Evolutionary conservation across 2,888 invertebrate species (phyloP).

Genomic region (Helicoverpa assulta): DNA sequence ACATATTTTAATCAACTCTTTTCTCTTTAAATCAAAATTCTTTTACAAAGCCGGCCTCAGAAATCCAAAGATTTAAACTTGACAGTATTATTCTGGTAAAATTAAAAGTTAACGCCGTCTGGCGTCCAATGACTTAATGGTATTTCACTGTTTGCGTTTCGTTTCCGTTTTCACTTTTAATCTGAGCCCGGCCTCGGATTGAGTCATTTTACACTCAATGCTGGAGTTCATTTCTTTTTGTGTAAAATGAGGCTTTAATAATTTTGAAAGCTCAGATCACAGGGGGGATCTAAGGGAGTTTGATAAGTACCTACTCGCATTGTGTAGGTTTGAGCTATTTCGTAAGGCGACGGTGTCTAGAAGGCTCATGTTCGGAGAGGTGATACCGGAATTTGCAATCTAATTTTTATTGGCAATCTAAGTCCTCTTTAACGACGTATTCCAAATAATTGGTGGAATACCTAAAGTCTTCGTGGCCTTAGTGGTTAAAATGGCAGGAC

Average conservation of each 20-base stretch:
- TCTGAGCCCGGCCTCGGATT: constrained; percentile 68
- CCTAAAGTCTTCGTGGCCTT: neutral
- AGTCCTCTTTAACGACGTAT: too few species aligned
- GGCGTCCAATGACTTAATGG: constrained; percentile 82
- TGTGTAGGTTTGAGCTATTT: constrained; percentile 38
- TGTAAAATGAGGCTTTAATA: constrained; percentile 63
- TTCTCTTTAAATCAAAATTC: constrained; percentile 56
- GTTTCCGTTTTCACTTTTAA: constrained; percentile 82
- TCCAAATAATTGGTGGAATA: too few species aligned
- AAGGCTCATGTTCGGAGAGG: neutral
- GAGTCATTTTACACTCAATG: constrained; percentile 67
- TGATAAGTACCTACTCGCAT: constrained; percentile 46
- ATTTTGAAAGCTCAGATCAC: constrained; percentile 60
- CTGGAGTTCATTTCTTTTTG: constrained; percentile 64
- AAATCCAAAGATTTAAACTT: constrained; percentile 66
- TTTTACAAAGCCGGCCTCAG: constrained; percentile 55
- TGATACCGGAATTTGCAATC: neutral
- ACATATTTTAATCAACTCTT: constrained; percentile 57
- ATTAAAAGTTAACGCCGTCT: constrained; percentile 77
- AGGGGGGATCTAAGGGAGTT: constrained; percentile 36
- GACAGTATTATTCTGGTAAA: constrained; percentile 74
- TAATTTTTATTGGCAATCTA: too few species aligned
- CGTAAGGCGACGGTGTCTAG: constrained; percentile 1
- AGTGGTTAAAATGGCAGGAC: too few species aligned
- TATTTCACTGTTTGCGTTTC: constrained; percentile 84